phyloP scores from a whole-genome alignment of 2,888 invertebrate genomes.

The Drosophila lutescens region DNA sequence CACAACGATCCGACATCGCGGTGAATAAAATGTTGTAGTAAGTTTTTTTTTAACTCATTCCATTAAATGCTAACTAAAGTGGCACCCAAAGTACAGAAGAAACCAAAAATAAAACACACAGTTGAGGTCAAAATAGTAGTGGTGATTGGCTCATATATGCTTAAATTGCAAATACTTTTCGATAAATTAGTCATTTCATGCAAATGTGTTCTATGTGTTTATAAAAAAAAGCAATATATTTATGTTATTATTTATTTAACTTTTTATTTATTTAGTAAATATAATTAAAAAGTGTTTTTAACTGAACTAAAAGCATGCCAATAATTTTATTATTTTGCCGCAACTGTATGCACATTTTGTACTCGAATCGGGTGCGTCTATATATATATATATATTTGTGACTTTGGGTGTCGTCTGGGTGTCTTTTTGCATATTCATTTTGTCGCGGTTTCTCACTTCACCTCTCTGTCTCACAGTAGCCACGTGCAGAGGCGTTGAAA shows the following conservation, averaged over 20 bases:
- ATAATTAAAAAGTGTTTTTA: too few species aligned
- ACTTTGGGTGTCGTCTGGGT: constrained; percentile 12
- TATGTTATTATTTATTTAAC: too few species aligned
- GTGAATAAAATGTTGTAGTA: constrained; percentile 39
- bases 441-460: neutral
- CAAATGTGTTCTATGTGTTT: too few species aligned
- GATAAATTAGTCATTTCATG: too few species aligned
- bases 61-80: constrained; percentile 20
- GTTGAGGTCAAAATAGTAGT: neutral
- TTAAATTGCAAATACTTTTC: neutral
- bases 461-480: neutral
- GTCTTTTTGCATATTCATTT: constrained; percentile 35
- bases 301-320: too few species aligned
- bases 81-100: constrained; percentile 11
- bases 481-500: constrained; percentile 36
- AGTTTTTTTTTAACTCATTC: constrained; percentile 8
- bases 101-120: constrained; percentile 28
- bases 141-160: too few species aligned
- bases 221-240: too few species aligned
- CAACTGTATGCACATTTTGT: constrained; percentile 10
- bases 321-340: neutral
- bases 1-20: constrained; percentile 2
- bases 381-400: constrained; percentile 14
- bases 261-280: too few species aligned
- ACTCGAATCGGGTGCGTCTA: constrained; percentile 5